Evolutionary conservation across 1,140 invertebrate species (phyloP).

Genomic region (Aleiodes sp.): DNA sequence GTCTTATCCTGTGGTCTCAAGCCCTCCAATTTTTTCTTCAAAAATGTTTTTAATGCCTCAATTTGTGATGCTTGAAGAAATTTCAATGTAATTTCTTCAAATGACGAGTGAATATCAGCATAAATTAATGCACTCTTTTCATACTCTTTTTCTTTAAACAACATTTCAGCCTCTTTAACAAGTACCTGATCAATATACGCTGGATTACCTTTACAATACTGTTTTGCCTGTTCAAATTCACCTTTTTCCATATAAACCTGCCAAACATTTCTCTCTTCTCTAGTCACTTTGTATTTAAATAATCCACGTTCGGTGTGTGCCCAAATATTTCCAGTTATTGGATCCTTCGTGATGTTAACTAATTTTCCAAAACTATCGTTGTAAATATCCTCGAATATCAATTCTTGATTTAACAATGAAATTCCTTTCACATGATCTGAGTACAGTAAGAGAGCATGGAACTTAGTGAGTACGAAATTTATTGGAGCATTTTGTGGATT

Average conservation of each 20-base stretch:
- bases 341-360: slow-evolving; percentile 84
- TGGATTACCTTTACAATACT: slow-evolving; percentile 80
- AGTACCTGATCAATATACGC: slow-evolving; percentile 85
- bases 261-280: slow-evolving; percentile 90
- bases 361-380: slow-evolving; percentile 81
- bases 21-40: slow-evolving; percentile 75
- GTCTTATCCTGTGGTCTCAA: slow-evolving; percentile 74
- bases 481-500: slow-evolving; percentile 68
- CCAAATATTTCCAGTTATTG: slow-evolving; percentile 82
- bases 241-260: slow-evolving; percentile 84
- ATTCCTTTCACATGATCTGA: slow-evolving; percentile 84
- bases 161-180: slow-evolving; percentile 87
- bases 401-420: slow-evolving; percentile 85
- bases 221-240: slow-evolving; percentile 88
- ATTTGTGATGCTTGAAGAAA: slow-evolving; percentile 87
- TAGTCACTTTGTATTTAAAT: slow-evolving; percentile 85
- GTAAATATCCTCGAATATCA: slow-evolving; percentile 88
- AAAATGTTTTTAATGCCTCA: slow-evolving; percentile 86
- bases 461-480: slow-evolving; percentile 87
- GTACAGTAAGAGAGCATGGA: slow-evolving; percentile 88
- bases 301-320: slow-evolving; percentile 84
- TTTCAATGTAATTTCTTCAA: slow-evolving; percentile 94
- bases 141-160: slow-evolving; percentile 82
- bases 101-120: slow-evolving; percentile 89
- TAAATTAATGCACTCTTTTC: slow-evolving; percentile 87